A percentile compares a stretch with the other conserved stretches of the same genome.
phyloP scores from a whole-genome alignment of 2,888 invertebrate genomes.

The Dryobotodes eremita region DNA sequence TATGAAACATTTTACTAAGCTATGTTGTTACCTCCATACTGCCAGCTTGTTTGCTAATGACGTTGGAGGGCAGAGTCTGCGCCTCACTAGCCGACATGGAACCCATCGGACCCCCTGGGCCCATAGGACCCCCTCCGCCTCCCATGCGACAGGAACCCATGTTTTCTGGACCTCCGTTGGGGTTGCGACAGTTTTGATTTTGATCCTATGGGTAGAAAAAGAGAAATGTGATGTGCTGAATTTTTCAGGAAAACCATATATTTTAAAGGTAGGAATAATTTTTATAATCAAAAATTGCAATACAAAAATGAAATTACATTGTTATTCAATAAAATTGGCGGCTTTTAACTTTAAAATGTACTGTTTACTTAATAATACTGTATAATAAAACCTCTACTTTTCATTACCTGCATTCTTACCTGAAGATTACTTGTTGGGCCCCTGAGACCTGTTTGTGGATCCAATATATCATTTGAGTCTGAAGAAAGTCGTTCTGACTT shows the following conservation, averaged over 20 bases:
- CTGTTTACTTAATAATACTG: background rate
- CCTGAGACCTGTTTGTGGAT: constrained; percentile 89
- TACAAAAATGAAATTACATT: background rate
- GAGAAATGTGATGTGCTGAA: background rate
- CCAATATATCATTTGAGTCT: constrained; percentile 89
- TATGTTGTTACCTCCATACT: constrained; percentile 93
- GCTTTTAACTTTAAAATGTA: background rate
- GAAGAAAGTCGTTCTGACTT: constrained; percentile 89
- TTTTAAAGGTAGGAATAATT: background rate
- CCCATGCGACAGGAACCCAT: constrained; percentile 89
- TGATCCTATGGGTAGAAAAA: constrained; percentile 77
- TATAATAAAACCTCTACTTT: constrained; percentile 38
- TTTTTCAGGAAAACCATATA: background rate
- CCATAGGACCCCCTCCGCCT: constrained; percentile 84
- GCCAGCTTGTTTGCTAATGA: constrained; percentile 94
- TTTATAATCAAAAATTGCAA: background rate
- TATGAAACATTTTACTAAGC: constrained; percentile 57
- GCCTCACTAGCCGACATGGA: constrained; percentile 91
- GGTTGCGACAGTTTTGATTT: constrained; percentile 87
- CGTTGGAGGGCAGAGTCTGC: constrained; percentile 94
- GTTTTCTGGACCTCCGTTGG: constrained; percentile 83
- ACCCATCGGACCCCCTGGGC: constrained; percentile 87
- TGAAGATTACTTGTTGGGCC: constrained; percentile 85
- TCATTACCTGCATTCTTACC: constrained; percentile 73
- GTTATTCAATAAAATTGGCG: background rate